Evolutionary conservation across 2,797 vertebrate species (phyloP).

Genomic region (Pseudotriccus pelzelni): DNA sequence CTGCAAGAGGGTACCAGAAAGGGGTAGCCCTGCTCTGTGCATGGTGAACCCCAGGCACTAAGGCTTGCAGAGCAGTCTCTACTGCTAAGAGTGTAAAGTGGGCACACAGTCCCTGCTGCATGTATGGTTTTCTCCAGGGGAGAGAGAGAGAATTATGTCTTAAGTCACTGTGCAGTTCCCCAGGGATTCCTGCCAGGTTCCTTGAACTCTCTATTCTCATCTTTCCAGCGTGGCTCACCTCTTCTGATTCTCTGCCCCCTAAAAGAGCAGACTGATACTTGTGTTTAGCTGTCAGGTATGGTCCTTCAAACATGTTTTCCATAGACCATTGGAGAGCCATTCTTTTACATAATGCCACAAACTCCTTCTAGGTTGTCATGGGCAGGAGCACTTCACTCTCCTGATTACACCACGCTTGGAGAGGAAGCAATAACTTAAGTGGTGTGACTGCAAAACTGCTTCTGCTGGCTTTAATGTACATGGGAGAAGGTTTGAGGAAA

Average conservation of each 20-base stretch:
- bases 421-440: conserved; percentile 26
- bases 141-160: neutral
- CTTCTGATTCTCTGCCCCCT: neutral
- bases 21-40: neutral
- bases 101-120: accelerated
- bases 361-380: neutral
- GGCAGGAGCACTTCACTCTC: neutral
- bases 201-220: neutral
- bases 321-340: neutral
- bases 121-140: neutral
- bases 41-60: neutral
- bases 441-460: neutral
- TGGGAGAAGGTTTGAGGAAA: neutral
- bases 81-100: neutral
- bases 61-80: neutral
- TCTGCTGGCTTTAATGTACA: neutral
- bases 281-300: neutral
- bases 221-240: neutral
- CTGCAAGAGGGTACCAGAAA: neutral
- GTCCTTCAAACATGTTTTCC: neutral
- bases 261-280: neutral
- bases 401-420: neutral
- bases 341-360: accelerated
- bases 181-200: neutral
- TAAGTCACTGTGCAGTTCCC: neutral